Percentiles rank a stretch among this genome's conserved stretches.
phyloP scores from a whole-genome alignment of 2,888 invertebrate genomes.

The Lepidochrysops patricia region DNA sequence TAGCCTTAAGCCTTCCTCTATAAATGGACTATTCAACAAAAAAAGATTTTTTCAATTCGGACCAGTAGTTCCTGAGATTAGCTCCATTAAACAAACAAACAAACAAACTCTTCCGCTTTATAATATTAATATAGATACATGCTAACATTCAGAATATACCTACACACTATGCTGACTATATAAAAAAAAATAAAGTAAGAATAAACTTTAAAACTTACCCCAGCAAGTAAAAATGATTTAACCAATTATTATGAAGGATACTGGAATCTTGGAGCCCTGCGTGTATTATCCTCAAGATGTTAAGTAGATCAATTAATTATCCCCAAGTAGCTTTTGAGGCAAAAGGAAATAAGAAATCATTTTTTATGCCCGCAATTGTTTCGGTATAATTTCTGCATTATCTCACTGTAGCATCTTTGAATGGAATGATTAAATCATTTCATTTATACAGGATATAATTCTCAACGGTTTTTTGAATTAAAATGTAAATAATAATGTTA shows the following conservation, averaged over 20 bases:
- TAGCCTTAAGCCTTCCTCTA: no score
- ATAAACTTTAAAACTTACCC: background rate
- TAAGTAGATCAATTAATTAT: slow-evolving; percentile 17
- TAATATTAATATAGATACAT: no score
- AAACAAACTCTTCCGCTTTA: no score
- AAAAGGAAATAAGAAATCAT: slow-evolving; percentile 48
- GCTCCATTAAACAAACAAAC: no score
- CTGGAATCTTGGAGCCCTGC: background rate
- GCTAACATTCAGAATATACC: no score
- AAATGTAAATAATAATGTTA: slow-evolving; percentile 9
- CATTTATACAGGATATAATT: slow-evolving; percentile 36
- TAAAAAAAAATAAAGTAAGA: no score
- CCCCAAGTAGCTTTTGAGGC: slow-evolving; percentile 38
- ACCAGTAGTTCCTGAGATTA: no score
- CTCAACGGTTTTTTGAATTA: slow-evolving; percentile 23
- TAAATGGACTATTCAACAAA: no score
- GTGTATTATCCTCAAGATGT: slow-evolving; percentile 15
- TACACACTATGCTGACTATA: no score
- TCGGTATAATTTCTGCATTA: slow-evolving; percentile 59
- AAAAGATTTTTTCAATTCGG: no score
- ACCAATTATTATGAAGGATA: slow-evolving; percentile 7
- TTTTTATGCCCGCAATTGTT: slow-evolving; percentile 57
- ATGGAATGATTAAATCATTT: slow-evolving; percentile 58
- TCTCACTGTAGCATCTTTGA: slow-evolving; percentile 49
- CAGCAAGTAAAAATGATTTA: background rate